Base-by-base conservation (phyloP, 2,888 invertebrate species). In the Autographa gamma region DNA sequence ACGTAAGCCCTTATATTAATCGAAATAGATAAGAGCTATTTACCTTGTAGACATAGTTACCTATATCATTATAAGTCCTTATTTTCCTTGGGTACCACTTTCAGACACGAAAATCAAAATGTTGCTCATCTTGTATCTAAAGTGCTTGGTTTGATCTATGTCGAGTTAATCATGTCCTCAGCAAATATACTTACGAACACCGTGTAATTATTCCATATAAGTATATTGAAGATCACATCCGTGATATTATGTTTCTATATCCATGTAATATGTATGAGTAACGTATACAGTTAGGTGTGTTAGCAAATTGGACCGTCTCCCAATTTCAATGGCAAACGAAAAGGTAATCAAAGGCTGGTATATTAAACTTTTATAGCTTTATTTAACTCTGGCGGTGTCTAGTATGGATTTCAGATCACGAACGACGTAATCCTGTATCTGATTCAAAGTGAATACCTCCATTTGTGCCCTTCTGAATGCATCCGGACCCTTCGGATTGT, bases 391-490 rank as follows among this genome's bases (percentile, higher is more conserved):
- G 81, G 75, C 75, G 66, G 77, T 85, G 74, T 79, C 82, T 86
- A 84, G 83, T 90, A 85, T 77, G 84, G 79, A 77, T 91, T 92
- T 91, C 92, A 88, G 86, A 89, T 91, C 93, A 93, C 92, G 91
- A 86, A 85, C 89, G 78, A 73, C 76, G 85, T 88, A 88, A 88
- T 89, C 86, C 89, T 86, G 86, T 85, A 89, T 85, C 88, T 88
- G 92, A 91, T 91, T 93, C 91, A 90, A 89, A 91, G 90, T 91
- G 90, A 91, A 92, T 91, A 86, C 89, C 80, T 85, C 85, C 87
- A 88, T 89, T 90, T 89, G 89, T 89, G 89, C 90, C 86, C 83
- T 85, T 84, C 80, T 92, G 90, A 91, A 91, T 92, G 93, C 91
- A 91, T 92, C 92, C 92, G 92, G 91, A 89, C 90, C 93, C 90